Evolutionary conservation across 2,888 invertebrate genomes (phyloP), one percentile per base, ranked within the genome.

Genomic region (Pterostichus madidus): DNA sequence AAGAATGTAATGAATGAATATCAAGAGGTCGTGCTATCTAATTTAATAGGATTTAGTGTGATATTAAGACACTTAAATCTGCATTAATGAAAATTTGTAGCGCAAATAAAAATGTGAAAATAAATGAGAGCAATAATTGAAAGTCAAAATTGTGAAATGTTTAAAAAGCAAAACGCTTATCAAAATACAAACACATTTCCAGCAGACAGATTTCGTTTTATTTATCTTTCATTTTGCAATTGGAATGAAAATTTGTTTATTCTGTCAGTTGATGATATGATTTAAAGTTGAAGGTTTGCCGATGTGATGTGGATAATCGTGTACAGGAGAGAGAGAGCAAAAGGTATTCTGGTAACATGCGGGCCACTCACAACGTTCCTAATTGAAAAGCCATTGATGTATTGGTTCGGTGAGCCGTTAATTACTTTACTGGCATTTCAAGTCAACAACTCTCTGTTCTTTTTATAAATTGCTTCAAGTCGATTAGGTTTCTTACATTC

Each of bases 341-440:
- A 24, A 24, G 24, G 24, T 24, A 24, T 24, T 24, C 24, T 24
- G 24, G 24, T 24, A 24, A 24, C 24, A 24, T 24, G 24, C 24
- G 24, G 24, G 24, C 24, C 24, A 24, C 24, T 31, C 64, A 35
- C 32, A 31, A 11, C 7, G 17, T 49, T 52, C 46, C 24, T 80
- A 80, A 80, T 71, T 80, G 80, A 71, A 80, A 64, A 71, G 80
- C 80, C 53, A 71, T 80, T 80, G 80, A 68, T 71, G 52, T 80
- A 80, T 80, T 80, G 80, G 78, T 59, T 71, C 32, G 35, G 10
- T 3, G 35, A 71, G 52, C 31, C 39, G 80, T 71, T 71, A 80
- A 80, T 80, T 80, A 80, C 80, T 68, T 64, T 68, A 35, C 64
- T 35, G 49, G 52, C 75, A 49, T 52, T 75, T 75, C 32, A 31